Evolutionary conservation across 2,113 vertebrate genomes (phyloP), one percentile per base, ranked within the genome.

Genomic region (Embiotoca jacksoni): DNA sequence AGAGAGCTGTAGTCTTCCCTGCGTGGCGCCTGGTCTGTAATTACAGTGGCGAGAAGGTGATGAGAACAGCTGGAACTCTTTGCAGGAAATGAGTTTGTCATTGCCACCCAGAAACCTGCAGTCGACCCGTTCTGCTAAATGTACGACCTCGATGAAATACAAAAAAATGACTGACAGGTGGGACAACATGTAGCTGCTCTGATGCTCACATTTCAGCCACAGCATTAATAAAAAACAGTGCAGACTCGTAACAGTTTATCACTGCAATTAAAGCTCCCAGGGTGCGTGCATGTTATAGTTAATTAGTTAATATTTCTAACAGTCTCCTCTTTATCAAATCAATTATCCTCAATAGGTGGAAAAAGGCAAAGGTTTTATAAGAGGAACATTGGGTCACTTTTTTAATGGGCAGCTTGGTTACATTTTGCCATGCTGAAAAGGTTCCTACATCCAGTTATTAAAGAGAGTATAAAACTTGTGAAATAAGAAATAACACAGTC

Each of bases 11-110:
- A 53, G 59, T 70, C 41, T 13, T 64, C 54, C 47, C 81, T 32
- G 55, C 46, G 35, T 33, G 54, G 72, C 13, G 53, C 39, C 76
- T 49, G 46, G 32, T 70, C 75, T 69, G 66, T 88, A 84, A 84
- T 86, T 73, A 86, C 81, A 62, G 61, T 70, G 82, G 75, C 52
- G 46, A 68, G 60, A 69, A 61, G 72, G 61, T 80, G 83, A 84
- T 84, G 82, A 72, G 79, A 80, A 80, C 83, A 86, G 76, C 84
- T 11, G 83, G 79, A 74, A 39, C 57, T 49, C 68, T 60, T 80
- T 62, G 57, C 63, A 59, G 53, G 64, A 83, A 82, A 74, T 81
- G 41, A 72, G 41, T 71, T 82, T 69, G 47, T 69, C 65, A 70
- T 55, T 23, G 59, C 78, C 52, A 75, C 65, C 64, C 54, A 64